Evolutionary conservation across 2,888 invertebrate genomes (phyloP).

Genomic region (Hypolimnas misippus): DNA sequence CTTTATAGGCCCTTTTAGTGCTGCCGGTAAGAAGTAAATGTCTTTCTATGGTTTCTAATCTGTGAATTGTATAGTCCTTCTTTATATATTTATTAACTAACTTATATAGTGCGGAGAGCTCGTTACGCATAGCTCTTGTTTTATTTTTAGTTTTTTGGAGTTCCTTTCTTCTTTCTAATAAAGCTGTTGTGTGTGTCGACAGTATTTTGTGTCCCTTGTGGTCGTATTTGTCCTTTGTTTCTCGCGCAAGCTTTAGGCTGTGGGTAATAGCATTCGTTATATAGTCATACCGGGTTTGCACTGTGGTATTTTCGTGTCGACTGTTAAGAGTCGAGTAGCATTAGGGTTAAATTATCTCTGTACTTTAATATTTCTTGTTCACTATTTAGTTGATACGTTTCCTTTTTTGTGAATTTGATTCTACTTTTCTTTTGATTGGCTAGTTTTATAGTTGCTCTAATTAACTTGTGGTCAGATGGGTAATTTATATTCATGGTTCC

Average conservation of each 20-base stretch:
- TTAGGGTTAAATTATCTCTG: neutral
- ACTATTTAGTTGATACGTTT: too few relatives aligned
- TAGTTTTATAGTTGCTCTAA: too few relatives aligned
- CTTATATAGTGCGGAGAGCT: slow-evolving; percentile 33
- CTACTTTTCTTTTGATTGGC: too few relatives aligned
- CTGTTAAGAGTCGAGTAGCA: neutral
- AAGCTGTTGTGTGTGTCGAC: slow-evolving; percentile 3
- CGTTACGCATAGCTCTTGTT: slow-evolving; percentile 25
- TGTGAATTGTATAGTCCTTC: slow-evolving; percentile 30
- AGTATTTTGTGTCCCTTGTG: slow-evolving; percentile 25
- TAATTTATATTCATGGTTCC: too few relatives aligned
- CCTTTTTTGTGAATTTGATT: too few relatives aligned
- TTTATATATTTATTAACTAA: slow-evolving; percentile 31
- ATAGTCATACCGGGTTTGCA: slow-evolving; percentile 26
- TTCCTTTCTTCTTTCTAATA: slow-evolving; percentile 27
- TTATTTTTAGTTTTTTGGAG: slow-evolving; percentile 35
- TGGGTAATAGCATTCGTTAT: slow-evolving; percentile 22
- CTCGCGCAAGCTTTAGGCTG: slow-evolving; percentile 14
- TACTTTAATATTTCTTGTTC: slow-evolving; percentile 16
- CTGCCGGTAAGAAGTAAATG: slow-evolving; percentile 24
- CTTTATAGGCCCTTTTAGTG: slow-evolving; percentile 34
- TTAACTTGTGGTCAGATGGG: too few relatives aligned
- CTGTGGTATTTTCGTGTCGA: neutral
- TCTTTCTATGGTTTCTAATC: slow-evolving; percentile 24
- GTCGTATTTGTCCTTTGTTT: neutral